phyloP scores from a whole-genome alignment of 2,797 vertebrate genomes.

The Loriculus beryllinus region DNA sequence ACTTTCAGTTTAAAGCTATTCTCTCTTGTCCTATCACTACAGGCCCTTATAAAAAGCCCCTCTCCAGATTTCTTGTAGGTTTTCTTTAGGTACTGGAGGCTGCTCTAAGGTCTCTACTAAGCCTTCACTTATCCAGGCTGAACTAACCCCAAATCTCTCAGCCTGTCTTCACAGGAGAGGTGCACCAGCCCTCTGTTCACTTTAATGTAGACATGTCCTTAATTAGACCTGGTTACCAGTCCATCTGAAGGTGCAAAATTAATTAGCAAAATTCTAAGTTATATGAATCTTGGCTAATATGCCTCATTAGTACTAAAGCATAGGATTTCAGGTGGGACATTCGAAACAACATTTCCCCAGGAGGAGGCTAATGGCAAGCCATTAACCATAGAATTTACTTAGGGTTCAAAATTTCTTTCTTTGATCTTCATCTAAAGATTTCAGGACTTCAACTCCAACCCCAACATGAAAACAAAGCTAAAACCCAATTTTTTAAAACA shows the following conservation, averaged over 20 bases:
- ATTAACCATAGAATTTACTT: not conserved
- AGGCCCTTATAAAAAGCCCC: too few relatives aligned
- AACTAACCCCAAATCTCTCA: not conserved
- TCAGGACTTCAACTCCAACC: not conserved
- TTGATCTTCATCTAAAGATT: not conserved
- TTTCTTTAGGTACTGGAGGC: not conserved
- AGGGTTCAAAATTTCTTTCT: not conserved
- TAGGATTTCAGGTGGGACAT: not conserved
- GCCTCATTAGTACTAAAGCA: not conserved
- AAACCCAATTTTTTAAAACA: not conserved
- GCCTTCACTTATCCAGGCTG: not conserved
- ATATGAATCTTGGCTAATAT: not conserved
- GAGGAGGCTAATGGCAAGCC: not conserved
- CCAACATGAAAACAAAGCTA: not conserved
- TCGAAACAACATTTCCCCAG: not conserved
- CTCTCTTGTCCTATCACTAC: too few relatives aligned
- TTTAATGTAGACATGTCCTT: not conserved
- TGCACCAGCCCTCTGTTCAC: not conserved
- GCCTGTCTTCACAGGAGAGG: not conserved
- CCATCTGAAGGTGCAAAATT: not conserved
- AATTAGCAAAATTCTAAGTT: not conserved
- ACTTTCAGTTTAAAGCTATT: too few relatives aligned
- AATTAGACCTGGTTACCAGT: not conserved
- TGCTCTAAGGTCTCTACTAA: not conserved
- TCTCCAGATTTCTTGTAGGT: too few relatives aligned